Conservation (phyloP, 2,113 vertebrate genomes). For the Henicopernis longicauda region DNA sequence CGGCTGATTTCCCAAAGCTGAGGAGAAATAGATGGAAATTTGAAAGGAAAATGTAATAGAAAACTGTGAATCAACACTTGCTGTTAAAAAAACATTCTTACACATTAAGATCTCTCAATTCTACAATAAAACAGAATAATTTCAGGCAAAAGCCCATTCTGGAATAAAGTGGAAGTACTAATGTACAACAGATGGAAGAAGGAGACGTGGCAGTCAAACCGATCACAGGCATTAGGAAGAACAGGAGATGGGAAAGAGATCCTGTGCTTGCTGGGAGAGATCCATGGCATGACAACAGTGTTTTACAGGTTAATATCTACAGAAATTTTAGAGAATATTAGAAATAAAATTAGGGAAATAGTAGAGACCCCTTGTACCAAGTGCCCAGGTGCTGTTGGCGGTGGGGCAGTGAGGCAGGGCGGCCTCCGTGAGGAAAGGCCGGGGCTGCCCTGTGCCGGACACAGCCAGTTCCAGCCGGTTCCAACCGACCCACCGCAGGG, state of each 20-base stretch:
- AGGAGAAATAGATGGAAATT: background rate
- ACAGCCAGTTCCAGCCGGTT: background rate
- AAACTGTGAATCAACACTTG: background rate
- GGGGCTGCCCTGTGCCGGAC: no score
- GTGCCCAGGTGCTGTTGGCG: background rate
- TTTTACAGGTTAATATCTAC: background rate
- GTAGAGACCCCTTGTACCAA: background rate
- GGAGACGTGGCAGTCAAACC: fast-evolving
- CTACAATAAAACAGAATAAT: background rate
- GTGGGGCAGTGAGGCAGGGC: no score
- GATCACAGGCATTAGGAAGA: background rate
- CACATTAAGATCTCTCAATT: background rate
- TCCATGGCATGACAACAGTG: background rate
- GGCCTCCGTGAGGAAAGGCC: no score
- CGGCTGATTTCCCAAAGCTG: background rate
- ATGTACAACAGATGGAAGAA: background rate
- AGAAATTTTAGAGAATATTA: background rate
- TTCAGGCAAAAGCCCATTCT: background rate
- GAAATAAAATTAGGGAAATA: background rate
- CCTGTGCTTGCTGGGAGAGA: background rate
- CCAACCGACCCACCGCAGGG: fast-evolving
- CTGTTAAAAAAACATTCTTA: background rate
- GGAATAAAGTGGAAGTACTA: background rate
- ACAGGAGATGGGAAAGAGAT: background rate
- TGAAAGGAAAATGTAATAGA: background rate